phyloP scores from a whole-genome alignment of 1,140 invertebrate species.

The Muscidifurax raptorellus region DNA sequence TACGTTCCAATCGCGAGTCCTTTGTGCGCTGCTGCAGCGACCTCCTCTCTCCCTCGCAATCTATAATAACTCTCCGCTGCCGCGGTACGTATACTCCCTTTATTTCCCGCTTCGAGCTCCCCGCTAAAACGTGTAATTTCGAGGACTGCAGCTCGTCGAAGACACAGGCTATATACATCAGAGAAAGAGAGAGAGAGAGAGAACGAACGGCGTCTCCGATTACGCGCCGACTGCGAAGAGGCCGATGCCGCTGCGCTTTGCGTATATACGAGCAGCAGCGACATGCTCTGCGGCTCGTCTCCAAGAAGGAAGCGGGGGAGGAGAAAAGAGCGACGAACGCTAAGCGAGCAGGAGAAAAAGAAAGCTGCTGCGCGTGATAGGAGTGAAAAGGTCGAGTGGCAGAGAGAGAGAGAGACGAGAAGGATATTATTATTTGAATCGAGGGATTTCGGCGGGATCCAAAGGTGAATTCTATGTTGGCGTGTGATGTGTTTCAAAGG shows the following conservation, averaged over 20 bases:
- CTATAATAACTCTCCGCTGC: slow-evolving; percentile 12
- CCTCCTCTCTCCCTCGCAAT: background rate
- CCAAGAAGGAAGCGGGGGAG: background rate
- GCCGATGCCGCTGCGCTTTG: slow-evolving; percentile 20
- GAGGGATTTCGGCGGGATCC: background rate
- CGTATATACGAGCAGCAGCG: background rate
- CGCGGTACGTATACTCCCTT: background rate
- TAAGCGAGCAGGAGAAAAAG: background rate
- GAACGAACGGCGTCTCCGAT: slow-evolving; percentile 37
- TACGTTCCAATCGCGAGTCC: background rate
- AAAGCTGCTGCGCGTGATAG: background rate
- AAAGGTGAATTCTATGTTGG: no score
- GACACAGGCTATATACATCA: background rate
- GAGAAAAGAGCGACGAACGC: background rate
- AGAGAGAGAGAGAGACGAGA: background rate
- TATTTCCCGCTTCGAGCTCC: slow-evolving; percentile 20
- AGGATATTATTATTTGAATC: background rate
- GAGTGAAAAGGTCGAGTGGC: background rate
- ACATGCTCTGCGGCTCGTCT: slow-evolving; percentile 29
- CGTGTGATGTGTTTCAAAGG: no score
- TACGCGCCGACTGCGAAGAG: slow-evolving; percentile 10
- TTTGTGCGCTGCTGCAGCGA: background rate
- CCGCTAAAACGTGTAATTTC: slow-evolving; percentile 46
- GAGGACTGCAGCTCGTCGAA: background rate
- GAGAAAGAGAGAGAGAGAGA: no score